Evolutionary conservation across 2,888 invertebrate species (phyloP), one percentile per base, ranked within the genome.

Genomic region (Willowsia nigromaculata): DNA sequence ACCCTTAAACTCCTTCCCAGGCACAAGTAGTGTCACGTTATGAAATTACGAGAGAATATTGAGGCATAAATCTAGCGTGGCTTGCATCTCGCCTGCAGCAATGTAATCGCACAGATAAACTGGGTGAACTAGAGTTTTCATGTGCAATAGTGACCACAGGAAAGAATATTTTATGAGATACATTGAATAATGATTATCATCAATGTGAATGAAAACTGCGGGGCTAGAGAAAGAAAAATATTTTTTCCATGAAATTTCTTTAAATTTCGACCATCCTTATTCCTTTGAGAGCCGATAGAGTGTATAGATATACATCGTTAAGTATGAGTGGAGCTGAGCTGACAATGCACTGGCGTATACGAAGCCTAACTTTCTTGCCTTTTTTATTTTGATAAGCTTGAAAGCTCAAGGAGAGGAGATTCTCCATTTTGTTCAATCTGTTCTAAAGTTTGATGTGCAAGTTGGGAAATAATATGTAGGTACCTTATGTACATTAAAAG

Each of bases 181-280:
- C 68, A 68, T 68, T 18, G 68, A 68, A 68, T 68, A 40, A 68
- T 40, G 68, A 68, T 68, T 68, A 68, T 68, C 27, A 11, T 68
- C 68, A 68, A n/a, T 40, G 40, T 68, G 68, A 68, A 68, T 68
- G 40, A 62, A 62, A 33, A 25, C 15, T 62, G 62, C 33, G 62
- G 62, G 22, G 53, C 6, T 13, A 37, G 68, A 40, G 68, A 37
- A 68, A 68, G 18, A 18, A 18, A 68, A 68, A 68, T 33, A 40
- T 68, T 68, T 59, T 40, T 22, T 22, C 37, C 22, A 40, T 40
- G 40, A 68, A 40, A n/a, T 40, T 40, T 37, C 2, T 18, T n/a
- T n/a, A n/a, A n/a, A n/a, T n/a, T n/a, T n/a, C n/a, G n/a, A n/a
- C n/a, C n/a, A n/a, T n/a, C n/a, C n/a, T n/a, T n/a, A n/a, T n/a